Evolutionary conservation across 2,888 invertebrate species (phyloP).

Genomic region (Drosophila sordidapex): DNA sequence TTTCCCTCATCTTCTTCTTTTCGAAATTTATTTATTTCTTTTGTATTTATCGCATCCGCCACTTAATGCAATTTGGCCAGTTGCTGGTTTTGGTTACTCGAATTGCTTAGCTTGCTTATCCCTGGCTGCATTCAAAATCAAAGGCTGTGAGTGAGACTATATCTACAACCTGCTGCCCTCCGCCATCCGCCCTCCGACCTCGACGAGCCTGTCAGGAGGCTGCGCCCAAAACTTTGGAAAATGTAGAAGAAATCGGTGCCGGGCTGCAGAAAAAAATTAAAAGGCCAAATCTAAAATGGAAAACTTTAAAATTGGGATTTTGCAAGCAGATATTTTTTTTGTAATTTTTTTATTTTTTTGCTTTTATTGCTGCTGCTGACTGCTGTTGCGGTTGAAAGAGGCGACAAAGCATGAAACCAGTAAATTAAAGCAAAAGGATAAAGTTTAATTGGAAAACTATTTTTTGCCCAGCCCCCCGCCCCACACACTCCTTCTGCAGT

Average conservation of each 20-base stretch:
- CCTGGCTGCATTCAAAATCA: conserved; percentile 58
- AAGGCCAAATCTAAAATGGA: conserved; percentile 59
- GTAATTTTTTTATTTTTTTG: conserved; percentile 24
- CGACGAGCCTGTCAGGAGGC: conserved; percentile 24
- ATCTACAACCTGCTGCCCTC: conserved; percentile 11
- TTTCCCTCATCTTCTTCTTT: conserved; percentile 18
- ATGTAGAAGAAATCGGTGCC: conserved; percentile 60
- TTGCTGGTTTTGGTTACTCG: conserved; percentile 13
- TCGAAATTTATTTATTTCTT: conserved; percentile 12
- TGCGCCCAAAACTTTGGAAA: conserved; percentile 39
- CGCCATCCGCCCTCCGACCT: background rate
- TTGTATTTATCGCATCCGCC: conserved; percentile 15
- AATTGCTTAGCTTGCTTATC: conserved; percentile 39
- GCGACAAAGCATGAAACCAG: conserved; percentile 85
- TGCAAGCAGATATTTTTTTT: conserved; percentile 46
- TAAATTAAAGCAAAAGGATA: conserved; percentile 85
- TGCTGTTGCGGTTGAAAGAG: conserved; percentile 82
- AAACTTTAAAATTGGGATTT: conserved; percentile 79
- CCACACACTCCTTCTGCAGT: background rate
- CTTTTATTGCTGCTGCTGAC: conserved; percentile 27
- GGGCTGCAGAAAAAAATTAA: conserved; percentile 39
- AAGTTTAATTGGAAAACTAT: conserved; percentile 85
- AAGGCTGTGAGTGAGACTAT: conserved; percentile 21
- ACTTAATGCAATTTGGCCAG: conserved; percentile 37
- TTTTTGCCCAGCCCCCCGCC: conserved; percentile 54